Evolutionary conservation across 2,888 invertebrate species (phyloP).

Genomic region (Omphaloscelis lunosa): DNA sequence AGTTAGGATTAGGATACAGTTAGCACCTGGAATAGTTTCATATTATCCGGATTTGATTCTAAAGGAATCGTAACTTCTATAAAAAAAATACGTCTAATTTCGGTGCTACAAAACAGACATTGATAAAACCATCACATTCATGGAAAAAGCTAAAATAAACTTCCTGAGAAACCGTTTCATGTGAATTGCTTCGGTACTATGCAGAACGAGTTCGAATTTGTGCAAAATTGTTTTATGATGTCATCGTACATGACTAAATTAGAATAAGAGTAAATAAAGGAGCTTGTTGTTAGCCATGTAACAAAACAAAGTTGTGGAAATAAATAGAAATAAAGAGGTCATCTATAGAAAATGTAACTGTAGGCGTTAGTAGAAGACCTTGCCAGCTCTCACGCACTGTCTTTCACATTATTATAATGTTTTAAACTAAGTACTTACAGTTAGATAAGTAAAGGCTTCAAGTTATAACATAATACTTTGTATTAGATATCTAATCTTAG

Average conservation of each 20-base stretch:
- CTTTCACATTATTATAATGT: constrained; percentile 32
- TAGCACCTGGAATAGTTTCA: no score
- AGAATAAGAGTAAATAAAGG: constrained; percentile 12
- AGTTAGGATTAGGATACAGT: no score
- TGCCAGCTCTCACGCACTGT: constrained; percentile 37
- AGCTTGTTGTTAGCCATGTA: neutral
- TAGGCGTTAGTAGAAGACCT: constrained; percentile 42
- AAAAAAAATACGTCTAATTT: neutral
- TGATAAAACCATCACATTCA: constrained; percentile 26
- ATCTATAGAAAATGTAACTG: constrained; percentile 40
- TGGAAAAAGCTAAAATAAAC: constrained; percentile 34
- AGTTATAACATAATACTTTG: neutral
- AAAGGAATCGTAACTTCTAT: neutral
- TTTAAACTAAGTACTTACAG: constrained; percentile 10
- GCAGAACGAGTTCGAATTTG: constrained; percentile 10
- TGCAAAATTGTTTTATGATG: constrained; percentile 35
- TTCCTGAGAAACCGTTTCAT: constrained; percentile 35
- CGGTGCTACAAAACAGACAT: constrained; percentile 25
- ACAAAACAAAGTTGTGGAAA: neutral
- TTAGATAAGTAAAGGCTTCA: neutral
- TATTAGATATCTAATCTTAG: neutral
- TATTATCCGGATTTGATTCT: neutral
- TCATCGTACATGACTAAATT: constrained; percentile 32
- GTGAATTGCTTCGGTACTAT: constrained; percentile 29
- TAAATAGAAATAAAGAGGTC: constrained; percentile 33